Evolutionary conservation across 2,797 vertebrate genomes (phyloP).

Genomic region (Pempheris klunzingeri): DNA sequence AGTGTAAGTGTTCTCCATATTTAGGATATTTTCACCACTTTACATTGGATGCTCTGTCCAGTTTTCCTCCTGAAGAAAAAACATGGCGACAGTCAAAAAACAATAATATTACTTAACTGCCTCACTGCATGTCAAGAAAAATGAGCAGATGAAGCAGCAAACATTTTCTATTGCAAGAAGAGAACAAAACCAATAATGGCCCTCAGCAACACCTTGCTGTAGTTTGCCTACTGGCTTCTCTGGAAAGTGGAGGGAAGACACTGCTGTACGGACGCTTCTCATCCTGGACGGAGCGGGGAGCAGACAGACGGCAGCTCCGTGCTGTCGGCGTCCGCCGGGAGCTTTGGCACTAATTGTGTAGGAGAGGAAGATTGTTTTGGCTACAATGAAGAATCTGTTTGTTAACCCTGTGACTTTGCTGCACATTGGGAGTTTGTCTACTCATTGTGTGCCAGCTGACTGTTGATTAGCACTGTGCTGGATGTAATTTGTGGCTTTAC

Average conservation of each 20-base stretch:
- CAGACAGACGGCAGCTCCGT: conserved; percentile 63
- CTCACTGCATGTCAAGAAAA: background rate
- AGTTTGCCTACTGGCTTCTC: background rate
- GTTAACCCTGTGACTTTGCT: conserved; percentile 66
- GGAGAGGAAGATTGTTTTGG: conserved; percentile 69
- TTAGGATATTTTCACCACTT: too few relatives aligned
- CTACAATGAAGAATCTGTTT: conserved; percentile 65
- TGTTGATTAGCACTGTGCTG: conserved; percentile 11
- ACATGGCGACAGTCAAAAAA: background rate
- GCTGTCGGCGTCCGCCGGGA: conserved; percentile 57
- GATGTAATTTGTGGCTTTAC: conserved; percentile 19
- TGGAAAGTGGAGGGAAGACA: conserved; percentile 18
- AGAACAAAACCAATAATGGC: background rate
- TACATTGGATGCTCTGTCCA: background rate
- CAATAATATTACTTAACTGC: background rate
- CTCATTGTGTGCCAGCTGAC: conserved; percentile 44
- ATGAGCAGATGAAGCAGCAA: background rate
- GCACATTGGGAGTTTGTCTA: conserved; percentile 55
- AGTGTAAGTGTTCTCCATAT: too few relatives aligned
- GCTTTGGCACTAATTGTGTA: conserved; percentile 68
- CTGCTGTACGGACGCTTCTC: background rate
- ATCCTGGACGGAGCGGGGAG: conserved; percentile 22
- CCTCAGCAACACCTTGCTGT: conserved; percentile 24
- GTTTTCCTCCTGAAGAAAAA: background rate
- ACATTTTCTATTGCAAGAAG: background rate